Base-by-base conservation (phyloP, 2,797 vertebrate genomes). In the Molossus molossus region DNA sequence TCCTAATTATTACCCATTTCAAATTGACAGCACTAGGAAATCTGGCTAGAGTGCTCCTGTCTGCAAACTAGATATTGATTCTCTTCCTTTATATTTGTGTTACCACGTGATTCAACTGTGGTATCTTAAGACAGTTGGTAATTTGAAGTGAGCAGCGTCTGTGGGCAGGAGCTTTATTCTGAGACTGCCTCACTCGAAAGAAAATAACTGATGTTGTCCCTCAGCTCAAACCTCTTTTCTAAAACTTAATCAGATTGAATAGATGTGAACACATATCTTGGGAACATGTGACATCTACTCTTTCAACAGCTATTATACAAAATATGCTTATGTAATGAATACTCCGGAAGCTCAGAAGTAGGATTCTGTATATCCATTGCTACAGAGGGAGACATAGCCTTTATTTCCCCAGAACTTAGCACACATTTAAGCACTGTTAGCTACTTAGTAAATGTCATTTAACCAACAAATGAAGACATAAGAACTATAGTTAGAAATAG, bases 61-160 rank as follows among this genome's bases (percentile, higher is more conserved):
- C 79, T 91, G 58, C 86, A 96, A 62, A 94, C 45, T 85, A 89
- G 82, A 21, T 87, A 76, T 67, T 87, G 79, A 62, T 91, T 95
- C 21, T 40, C 90, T 15, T 87, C 91, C 58, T 64, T 87, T 13
- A 20, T 40, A 55, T 10, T 55, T 58, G 29, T 67, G 10, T 90
- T 94, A 45, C 10, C 37, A 29, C 17, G 57, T 50, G 88, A 94
- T 27, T 6, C 29, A 92, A 8, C 33, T 48, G 13, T 10, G 70
- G 48, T 72, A 17, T 69, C 83, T 94, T 85, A 86, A 96, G 45
- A 75, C 27, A 64, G 23, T 69, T 18, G 48, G 8, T 48, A n/a
- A 81, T 62, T 77, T 80, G 48, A 70, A 27, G 37, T 65, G 37
- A 83, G 23, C 9, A 55, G 25, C 7, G 82, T 9, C 29, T 13